Base-by-base conservation (phyloP, 2,888 invertebrate genomes). In the Drosophila ustulata region DNA sequence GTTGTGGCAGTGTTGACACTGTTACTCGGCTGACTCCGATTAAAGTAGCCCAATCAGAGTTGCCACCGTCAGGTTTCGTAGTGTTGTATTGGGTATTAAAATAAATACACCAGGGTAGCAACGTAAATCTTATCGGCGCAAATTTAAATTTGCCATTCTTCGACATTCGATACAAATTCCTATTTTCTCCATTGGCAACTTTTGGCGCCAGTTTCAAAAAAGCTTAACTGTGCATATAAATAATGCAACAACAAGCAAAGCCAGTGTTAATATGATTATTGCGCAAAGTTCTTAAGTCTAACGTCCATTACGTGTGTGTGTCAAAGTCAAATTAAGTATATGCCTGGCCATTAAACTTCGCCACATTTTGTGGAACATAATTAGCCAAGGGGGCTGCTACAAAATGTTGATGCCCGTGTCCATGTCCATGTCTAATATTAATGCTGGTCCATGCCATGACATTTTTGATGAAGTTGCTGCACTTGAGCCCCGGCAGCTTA, bases 381-480 rank as follows among this genome's bases (percentile, higher is more conserved):
- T 58, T 53, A 32, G 45, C 47, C 56, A 25, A 13, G 34, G 28
- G 50, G 9, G 30, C 55, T 66, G 56, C 47, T 18, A 1, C 18
- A 18, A 18, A 41, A n/a, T 18, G 18, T 18, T 18, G 1, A 18
- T 18, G 18, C 1, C 18, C 11, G 4, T 34, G 34, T 34, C n/a
- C 53, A 25, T 9, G 55, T 39, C 49, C 18, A 46, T 56, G 50
- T 37, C 46, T 53, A 47, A 61, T 59, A 34, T 57, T 49, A 61
- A 65, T 70, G 47, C 56, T 52, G 39, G 23, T 39, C 52, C 13
- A 45, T 55, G 46, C 73, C 18, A 39, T 61, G 70, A 66, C 50
- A 66, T 51, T 66, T 62, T 59, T 75, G 62, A 75, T 72, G 49
- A 55, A 75, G 56, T 55, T 47, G 56, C 49, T 64, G 75, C 64